These are phyloP conservation scores for Fulmarus glacialis DNA, from an alignment of 2,113 vertebrate species.

Conservation along the genomic window DNA sequence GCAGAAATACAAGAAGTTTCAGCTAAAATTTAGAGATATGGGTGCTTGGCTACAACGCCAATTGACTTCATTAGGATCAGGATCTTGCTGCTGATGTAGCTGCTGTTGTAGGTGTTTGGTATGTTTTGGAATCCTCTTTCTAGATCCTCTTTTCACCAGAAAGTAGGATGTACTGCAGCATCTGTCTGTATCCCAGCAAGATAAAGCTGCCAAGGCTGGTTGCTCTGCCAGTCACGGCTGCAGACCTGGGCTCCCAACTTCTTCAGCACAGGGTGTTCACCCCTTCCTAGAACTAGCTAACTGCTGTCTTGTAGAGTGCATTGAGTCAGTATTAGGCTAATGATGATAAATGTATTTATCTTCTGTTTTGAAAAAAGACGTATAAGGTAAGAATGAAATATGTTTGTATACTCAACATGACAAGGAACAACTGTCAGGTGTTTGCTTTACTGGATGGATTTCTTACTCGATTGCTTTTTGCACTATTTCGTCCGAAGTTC, in stretches of 20 bases:
- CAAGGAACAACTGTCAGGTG: background rate
- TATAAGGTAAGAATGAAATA: background rate
- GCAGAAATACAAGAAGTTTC: background rate
- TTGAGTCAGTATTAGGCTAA: background rate
- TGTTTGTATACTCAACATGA: background rate
- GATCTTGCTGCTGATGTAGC: background rate
- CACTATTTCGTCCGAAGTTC: background rate
- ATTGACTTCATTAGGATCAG: background rate
- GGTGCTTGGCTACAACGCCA: background rate
- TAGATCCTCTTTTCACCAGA: background rate
- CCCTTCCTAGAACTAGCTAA: background rate
- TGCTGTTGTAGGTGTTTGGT: background rate
- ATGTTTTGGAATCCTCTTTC: background rate
- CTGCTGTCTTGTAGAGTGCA: background rate
- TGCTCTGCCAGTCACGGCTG: background rate
- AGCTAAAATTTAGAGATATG: background rate
- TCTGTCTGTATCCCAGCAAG: background rate
- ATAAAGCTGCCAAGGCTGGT: background rate
- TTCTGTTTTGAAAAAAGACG: background rate
- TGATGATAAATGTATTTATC: background rate
- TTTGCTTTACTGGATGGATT: background rate
- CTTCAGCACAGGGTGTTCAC: background rate
- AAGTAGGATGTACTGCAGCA: background rate
- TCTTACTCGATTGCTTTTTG: background rate
- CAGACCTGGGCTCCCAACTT: background rate